Base-by-base conservation (phyloP, 2,888 invertebrate species). In the Malachius bipustulatus region DNA sequence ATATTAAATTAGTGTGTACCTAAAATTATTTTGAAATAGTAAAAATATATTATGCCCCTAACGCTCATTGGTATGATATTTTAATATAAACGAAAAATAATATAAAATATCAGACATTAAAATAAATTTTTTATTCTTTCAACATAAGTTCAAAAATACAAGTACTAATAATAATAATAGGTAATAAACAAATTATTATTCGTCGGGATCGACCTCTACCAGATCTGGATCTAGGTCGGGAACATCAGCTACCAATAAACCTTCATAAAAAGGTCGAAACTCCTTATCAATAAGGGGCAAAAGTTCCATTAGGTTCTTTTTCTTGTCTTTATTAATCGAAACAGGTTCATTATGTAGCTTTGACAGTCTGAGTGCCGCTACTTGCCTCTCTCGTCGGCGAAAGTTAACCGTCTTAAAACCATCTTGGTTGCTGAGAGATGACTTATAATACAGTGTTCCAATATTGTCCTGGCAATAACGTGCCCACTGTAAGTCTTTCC, bases 341-440 rank as follows among this genome's bases (percentile, higher is more conserved):
- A 19, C n/a, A 19, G 24, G 24, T 19, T n/a, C 24, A 19, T 19
- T 19, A n/a, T n/a, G 24, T 19, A 19, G 24, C 24, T 19, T 6
- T 19, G 24, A 6, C n/a, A n/a, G 24, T 19, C n/a, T 19, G n/a
- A 19, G 24, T 19, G 6, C 6, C n/a, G 24, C 6, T 6, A n/a
- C n/a, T 19, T 19, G 24, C n/a, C n/a, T 19, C n/a, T n/a, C 24
- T n/a, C 24, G 24, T 19, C 24, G 24, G 24, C 24, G n/a, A 19
- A 19, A 19, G 24, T 19, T 19, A 19, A 19, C 24, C 24, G 24
- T n/a, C 24, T 19, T 19, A 19, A 19, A 19, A 19, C n/a, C 24
- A n/a, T n/a, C 24, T 19, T 19, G 6, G 24, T n/a, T 19, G 24
- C 24, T 19, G 24, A 19, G 24, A n/a, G 24, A 19, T 19, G 24